Conservation (phyloP, 2,888 invertebrate species). For the Caenorhabditis japonica region DNA sequence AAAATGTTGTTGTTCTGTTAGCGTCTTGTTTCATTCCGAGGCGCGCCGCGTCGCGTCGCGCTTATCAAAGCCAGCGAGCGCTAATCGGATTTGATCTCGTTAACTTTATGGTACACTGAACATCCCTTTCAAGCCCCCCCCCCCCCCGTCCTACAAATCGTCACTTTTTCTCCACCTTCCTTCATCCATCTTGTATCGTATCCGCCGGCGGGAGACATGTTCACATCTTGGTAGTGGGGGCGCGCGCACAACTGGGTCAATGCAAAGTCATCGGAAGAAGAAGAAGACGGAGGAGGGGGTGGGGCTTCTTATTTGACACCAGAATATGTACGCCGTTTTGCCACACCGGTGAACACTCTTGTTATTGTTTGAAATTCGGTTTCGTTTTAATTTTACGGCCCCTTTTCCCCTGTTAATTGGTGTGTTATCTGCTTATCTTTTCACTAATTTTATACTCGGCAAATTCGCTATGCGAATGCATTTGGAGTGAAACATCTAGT, state of each 20-base stretch:
- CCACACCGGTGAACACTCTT: not conserved
- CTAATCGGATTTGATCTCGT: slow-evolving; percentile 21
- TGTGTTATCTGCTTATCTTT: too few species aligned
- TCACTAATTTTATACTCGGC: too few species aligned
- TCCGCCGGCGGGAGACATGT: too few species aligned
- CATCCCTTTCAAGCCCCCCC: too few species aligned
- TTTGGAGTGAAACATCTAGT: too few species aligned
- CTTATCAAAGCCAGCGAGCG: not conserved
- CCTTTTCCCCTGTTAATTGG: not conserved
- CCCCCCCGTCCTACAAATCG: slow-evolving; percentile 25
- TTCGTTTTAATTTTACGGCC: slow-evolving; percentile 9
- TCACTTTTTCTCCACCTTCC: slow-evolving; percentile 1
- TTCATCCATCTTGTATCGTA: too few species aligned
- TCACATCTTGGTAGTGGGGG: slow-evolving; percentile 50
- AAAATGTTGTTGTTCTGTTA: too few species aligned
- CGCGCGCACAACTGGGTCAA: slow-evolving; percentile 52
- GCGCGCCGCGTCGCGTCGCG: too few species aligned
- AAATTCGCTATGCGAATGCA: too few species aligned
- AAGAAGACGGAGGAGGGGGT: not conserved
- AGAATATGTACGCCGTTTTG: not conserved
- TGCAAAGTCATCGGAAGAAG: slow-evolving; percentile 43
- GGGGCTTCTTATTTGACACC: not conserved
- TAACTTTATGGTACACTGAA: slow-evolving; percentile 46
- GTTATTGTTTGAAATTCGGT: slow-evolving; percentile 14
- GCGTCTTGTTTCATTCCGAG: too few species aligned